Base-by-base conservation (phyloP, 23 tunicate genomes). In the Ciona savignyi region DNA sequence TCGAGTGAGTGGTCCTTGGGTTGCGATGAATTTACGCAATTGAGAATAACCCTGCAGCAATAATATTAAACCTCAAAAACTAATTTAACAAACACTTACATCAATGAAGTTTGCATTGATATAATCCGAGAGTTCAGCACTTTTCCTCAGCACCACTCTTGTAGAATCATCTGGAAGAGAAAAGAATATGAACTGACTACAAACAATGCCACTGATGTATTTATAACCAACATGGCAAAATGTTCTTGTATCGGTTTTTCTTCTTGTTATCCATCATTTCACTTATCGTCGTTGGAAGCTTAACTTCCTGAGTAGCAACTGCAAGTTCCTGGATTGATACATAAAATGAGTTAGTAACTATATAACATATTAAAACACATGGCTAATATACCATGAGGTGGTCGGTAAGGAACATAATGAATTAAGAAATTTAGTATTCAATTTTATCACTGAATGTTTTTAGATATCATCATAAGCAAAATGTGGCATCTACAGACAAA, bases 1-100 rank as follows among this genome's bases (percentile, higher is more conserved):
- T 32, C 35, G 32, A 2, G 73, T 25, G 19, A 63, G 26, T 27
- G 86, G 86, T 15, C 86, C 86, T 74, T 81, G 86, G 2, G 86
- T 81, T 4, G 86, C 86, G 19, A 81, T 81, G 62, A 65, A 81
- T 34, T 81, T 81, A 15, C 33, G 63, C 6, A 11, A 27, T 15
- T 74, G 30, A 29, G 34, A 23, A 25, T 66, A 81, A 48, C 74
- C 79, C 86, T 81, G 4, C 21, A 32, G 23, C 2, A 29, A 9
- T 9, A 6, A 35, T 28, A 11, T 21, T 22, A 33, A 21, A 21
- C 28, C 2, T 2, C 32, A 9, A 3, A 22, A 22, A 25, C 27
- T 26, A 25, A 25, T 3, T 29, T 26, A 25, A 25, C 32, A 3
- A 42, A 42, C 56, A 72, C 64, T 15, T 48, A 72, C 76, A 21